Conservation (phyloP, 1,140 invertebrate species). For the Heliconius eleuchia region DNA sequence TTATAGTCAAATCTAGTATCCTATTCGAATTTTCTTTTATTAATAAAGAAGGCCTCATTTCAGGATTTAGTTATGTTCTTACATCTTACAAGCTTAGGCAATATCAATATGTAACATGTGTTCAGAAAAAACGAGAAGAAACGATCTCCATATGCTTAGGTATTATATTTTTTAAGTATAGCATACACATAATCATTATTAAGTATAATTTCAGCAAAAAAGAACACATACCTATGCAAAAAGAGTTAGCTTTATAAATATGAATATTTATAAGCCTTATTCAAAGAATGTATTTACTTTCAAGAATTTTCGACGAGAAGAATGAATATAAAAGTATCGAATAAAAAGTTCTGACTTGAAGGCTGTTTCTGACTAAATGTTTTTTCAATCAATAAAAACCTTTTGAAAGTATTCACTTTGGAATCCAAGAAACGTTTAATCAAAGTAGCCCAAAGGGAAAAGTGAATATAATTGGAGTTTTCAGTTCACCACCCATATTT, state of each 20-base stretch:
- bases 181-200: not conserved
- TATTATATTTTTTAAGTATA: not conserved
- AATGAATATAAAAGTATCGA: constrained; percentile 26
- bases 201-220: not conserved
- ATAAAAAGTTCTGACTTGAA: constrained; percentile 18
- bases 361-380: constrained; percentile 31
- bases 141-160: not conserved
- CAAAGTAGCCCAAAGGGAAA: constrained; percentile 39
- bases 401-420: constrained; percentile 35
- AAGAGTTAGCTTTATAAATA: no score
- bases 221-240: not conserved
- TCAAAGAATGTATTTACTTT: not conserved
- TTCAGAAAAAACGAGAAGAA: not conserved
- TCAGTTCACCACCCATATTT: constrained; percentile 39
- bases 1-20: not conserved
- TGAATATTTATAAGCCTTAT: not conserved
- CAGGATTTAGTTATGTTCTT: not conserved
- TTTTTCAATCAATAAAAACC: constrained; percentile 36
- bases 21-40: not conserved
- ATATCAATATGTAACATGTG: constrained; percentile 3
- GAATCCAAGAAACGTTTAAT: constrained; percentile 41
- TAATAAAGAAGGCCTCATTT: not conserved
- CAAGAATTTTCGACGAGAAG: not conserved
- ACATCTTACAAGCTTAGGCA: not conserved
- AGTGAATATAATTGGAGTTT: constrained; percentile 44